Evolutionary conservation across 2,113 vertebrate genomes (phyloP).

Genomic region (Microcebus murinus): DNA sequence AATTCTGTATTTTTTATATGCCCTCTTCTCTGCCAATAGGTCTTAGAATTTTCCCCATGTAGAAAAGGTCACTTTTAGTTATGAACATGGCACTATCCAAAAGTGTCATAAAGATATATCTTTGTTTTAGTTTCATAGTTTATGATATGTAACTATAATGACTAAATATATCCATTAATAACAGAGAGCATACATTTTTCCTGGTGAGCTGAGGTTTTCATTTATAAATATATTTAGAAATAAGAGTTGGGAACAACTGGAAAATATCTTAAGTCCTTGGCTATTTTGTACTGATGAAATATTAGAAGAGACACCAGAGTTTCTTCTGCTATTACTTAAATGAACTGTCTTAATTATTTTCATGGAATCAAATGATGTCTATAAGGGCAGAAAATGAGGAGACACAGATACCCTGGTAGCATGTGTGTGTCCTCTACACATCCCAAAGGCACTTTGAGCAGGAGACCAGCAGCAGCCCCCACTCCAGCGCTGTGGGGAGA

Average conservation of each 20-base stretch:
- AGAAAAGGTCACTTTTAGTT: not conserved
- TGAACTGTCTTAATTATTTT: not conserved
- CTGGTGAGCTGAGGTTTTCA: not conserved
- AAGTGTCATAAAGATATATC: not conserved
- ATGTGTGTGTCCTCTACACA: not conserved
- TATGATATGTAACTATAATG: not conserved
- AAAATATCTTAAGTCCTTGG: not conserved
- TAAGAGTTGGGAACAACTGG: not conserved
- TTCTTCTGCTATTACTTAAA: not conserved
- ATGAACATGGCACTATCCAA: not conserved
- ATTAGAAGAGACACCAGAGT: not conserved
- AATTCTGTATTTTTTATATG: not conserved
- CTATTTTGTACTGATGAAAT: not conserved
- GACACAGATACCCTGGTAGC: not conserved
- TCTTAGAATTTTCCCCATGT: not conserved
- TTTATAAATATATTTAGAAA: not conserved
- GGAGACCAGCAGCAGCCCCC: accelerated
- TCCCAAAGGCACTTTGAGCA: not conserved
- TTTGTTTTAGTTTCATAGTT: not conserved
- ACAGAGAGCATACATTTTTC: not conserved
- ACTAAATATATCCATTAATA: not conserved
- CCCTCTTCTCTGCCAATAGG: not conserved
- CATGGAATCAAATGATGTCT: not conserved
- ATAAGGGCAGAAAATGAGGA: constrained; percentile 8
- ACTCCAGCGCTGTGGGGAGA: not conserved